Evolutionary conservation across 1,140 invertebrate genomes (phyloP), one percentile per base, ranked within the genome.

Genomic region (Sitobion miscanthi): DNA sequence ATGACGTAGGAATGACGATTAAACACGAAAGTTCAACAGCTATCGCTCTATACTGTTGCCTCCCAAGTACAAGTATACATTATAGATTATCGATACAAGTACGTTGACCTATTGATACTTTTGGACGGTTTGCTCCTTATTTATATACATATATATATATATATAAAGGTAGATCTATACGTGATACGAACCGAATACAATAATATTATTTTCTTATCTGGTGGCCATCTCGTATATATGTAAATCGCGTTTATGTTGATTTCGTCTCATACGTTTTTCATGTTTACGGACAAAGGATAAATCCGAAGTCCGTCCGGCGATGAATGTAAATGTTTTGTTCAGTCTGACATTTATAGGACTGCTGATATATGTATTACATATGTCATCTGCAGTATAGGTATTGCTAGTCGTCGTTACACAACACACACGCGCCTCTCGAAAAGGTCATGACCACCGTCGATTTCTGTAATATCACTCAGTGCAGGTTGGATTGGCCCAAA

Each of bases 131-230:
- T 77, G 14, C 30, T 4, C 14, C 17, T 14, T 77, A 14, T 77
- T n/a, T 77, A 77, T 77, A 9, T 77, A 35, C 30, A 77, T n/a
- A n/a, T n/a, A 35, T 14, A 69, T 30, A 9, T 57, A 30, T 69
- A 69, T 30, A 9, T 57, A 30, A n/a, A 54, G 6, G 52, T 23
- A 77, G 3, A 17, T 77, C 11, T 77, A n/a, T 77, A n/a, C 62
- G n/a, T 20, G 62, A 17, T 77, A 77, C 14, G n/a, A 77, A 77
- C 62, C n/a, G 62, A 77, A 77, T 77, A 77, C 62, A 77, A 77
- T n/a, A 77, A n/a, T 77, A 77, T 77, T 77, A 77, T 77, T 77
- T 77, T 77, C 30, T 77, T 77, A 77, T 77, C 62, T n/a, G 62
- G 30, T 25, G 62, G 62, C 62, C 62, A n/a, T 77, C 62, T 77